Evolutionary conservation across 64 coral and sea anemone species (phyloP).

Genomic region (Dendrophyllia cribrosa): DNA sequence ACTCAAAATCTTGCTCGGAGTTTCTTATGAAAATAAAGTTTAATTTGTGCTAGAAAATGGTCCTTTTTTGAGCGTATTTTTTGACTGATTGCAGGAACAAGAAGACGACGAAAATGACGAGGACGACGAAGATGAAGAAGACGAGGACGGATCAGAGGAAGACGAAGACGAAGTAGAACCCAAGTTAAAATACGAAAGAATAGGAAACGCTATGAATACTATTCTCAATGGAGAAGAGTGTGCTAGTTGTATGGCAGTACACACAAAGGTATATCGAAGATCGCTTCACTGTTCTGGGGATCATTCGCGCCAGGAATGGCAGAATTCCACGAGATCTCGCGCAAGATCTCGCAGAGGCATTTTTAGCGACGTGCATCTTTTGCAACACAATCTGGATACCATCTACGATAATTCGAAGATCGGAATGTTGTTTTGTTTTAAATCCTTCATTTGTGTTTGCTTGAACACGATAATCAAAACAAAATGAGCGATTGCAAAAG

Average conservation of each 20-base stretch:
- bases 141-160: constrained; percentile 57
- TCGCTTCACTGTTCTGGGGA: neutral
- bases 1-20: neutral
- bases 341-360: too few species aligned
- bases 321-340: too few species aligned
- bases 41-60: neutral
- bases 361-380: too few species aligned
- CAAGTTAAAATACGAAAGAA: constrained; percentile 96
- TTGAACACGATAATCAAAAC: too few species aligned
- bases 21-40: neutral
- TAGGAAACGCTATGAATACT: constrained; percentile 94
- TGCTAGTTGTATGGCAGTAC: constrained; percentile 99
- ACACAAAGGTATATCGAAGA: constrained; percentile 76
- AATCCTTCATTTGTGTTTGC: too few species aligned
- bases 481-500: too few species aligned
- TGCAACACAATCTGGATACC: too few species aligned
- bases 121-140: constrained; percentile 66
- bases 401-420: too few species aligned
- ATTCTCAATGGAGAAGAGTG: constrained; percentile 91
- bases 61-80: too few species aligned
- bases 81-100: neutral
- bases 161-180: constrained; percentile 97
- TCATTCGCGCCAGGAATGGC: neutral
- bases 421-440: too few species aligned
- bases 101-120: neutral